Evolutionary conservation across 2,113 vertebrate genomes (phyloP).

Genomic region (Lamprotornis superbus): DNA sequence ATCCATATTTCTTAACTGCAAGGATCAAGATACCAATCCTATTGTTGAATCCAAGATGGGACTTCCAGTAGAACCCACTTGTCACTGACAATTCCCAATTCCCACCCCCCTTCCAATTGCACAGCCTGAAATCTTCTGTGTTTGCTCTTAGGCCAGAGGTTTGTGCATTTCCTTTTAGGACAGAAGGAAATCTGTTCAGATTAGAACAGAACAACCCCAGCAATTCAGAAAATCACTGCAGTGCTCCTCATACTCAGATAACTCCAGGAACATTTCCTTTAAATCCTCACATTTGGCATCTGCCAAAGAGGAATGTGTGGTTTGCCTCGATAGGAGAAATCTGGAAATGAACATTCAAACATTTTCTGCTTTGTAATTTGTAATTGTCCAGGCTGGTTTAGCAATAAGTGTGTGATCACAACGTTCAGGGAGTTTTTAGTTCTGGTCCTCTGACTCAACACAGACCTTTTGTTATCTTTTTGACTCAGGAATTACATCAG

Average conservation of each 20-base stretch:
- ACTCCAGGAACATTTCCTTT: background rate
- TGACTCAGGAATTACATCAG: background rate
- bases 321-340: conserved; percentile 25
- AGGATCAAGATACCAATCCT: background rate
- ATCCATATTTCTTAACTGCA: conserved; percentile 30
- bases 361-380: background rate
- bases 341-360: background rate
- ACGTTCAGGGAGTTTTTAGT: background rate
- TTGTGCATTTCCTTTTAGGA: background rate
- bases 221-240: background rate
- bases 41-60: conserved; percentile 12
- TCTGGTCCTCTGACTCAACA: background rate
- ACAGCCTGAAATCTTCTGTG: background rate
- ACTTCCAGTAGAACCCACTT: conserved; percentile 6
- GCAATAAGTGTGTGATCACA: background rate
- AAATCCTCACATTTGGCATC: conserved; percentile 13
- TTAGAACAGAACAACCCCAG: background rate
- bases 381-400: background rate
- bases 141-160: background rate
- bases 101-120: background rate
- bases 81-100: background rate
- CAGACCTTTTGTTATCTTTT: background rate
- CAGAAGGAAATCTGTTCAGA: background rate
- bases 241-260: background rate
- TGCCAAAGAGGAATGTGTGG: background rate